Conservation (phyloP, 2,797 vertebrate species). For the Pristis pectinata region DNA sequence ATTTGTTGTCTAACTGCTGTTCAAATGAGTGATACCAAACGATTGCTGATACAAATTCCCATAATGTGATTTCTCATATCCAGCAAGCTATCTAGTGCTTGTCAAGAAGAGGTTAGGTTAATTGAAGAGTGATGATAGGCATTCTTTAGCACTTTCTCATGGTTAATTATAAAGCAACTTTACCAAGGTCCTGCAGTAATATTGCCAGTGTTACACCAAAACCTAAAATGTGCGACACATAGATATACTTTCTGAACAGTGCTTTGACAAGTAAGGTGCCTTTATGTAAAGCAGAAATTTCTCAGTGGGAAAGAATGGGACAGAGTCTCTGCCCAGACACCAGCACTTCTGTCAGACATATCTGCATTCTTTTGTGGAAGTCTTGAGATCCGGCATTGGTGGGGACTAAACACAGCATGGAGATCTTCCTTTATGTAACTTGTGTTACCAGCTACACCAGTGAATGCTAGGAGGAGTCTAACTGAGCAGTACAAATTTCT, state of each 20-base stretch:
- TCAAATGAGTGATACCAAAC: conserved; percentile 1
- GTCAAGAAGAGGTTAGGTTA: not conserved
- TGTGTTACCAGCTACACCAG: too few relatives aligned
- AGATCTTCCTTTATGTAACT: too few relatives aligned
- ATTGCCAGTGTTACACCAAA: not conserved
- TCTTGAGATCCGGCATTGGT: too few relatives aligned
- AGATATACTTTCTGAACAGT: not conserved
- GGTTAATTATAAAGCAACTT: not conserved
- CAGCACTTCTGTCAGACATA: too few relatives aligned
- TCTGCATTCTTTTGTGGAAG: too few relatives aligned
- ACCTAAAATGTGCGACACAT: not conserved
- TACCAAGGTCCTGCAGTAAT: not conserved
- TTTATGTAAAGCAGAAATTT: not conserved
- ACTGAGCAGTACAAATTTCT: too few relatives aligned
- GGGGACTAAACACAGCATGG: too few relatives aligned
- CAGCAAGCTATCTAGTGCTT: not conserved
- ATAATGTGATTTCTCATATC: not conserved
- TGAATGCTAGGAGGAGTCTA: too few relatives aligned
- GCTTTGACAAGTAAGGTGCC: not conserved
- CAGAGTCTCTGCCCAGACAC: too few relatives aligned
- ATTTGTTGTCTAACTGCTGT: not conserved
- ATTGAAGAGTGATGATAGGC: conserved; percentile 18
- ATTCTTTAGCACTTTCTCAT: not conserved
- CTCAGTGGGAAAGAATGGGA: too few relatives aligned
- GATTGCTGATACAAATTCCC: not conserved